Evolutionary conservation across 23 tunicate genomes (phyloP).

Genomic region (Oikopleura albicans): DNA sequence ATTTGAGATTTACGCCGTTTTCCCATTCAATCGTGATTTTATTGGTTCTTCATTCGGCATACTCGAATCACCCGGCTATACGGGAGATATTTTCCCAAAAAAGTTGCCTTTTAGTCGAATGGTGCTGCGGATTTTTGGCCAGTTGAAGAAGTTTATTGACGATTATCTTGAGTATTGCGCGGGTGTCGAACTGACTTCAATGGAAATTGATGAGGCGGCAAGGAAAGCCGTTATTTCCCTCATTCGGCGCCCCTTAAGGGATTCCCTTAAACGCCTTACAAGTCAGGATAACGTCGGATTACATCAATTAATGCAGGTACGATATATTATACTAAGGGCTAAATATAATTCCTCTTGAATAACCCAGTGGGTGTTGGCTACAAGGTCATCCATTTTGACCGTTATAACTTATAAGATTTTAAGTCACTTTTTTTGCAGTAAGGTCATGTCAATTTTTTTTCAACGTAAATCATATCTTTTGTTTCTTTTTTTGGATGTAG

Average conservation of each 20-base stretch:
- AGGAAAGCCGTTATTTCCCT: background rate
- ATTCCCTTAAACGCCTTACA: background rate
- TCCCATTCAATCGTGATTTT: background rate
- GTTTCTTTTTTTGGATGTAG: too few species aligned
- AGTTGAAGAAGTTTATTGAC: background rate
- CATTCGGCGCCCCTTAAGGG: background rate
- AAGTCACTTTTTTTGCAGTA: too few species aligned
- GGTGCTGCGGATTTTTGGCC: constrained; percentile 5
- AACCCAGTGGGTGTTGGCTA: too few species aligned
- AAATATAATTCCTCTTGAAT: too few species aligned
- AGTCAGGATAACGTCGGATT: background rate
- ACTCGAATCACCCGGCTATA: background rate
- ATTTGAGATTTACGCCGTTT: background rate
- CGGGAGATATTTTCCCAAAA: background rate
- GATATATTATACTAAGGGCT: too few species aligned
- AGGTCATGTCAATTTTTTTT: too few species aligned
- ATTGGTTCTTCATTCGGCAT: background rate
- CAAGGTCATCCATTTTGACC: too few species aligned
- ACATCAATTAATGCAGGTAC: constrained; percentile 3
- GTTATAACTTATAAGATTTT: too few species aligned
- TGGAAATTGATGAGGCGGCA: background rate
- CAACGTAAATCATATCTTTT: too few species aligned
- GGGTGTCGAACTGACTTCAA: background rate
- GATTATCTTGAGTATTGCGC: background rate
- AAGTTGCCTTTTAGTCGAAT: background rate